phyloP scores from a whole-genome alignment of 2,797 vertebrate species.

The Enteromius fasciolatus region DNA sequence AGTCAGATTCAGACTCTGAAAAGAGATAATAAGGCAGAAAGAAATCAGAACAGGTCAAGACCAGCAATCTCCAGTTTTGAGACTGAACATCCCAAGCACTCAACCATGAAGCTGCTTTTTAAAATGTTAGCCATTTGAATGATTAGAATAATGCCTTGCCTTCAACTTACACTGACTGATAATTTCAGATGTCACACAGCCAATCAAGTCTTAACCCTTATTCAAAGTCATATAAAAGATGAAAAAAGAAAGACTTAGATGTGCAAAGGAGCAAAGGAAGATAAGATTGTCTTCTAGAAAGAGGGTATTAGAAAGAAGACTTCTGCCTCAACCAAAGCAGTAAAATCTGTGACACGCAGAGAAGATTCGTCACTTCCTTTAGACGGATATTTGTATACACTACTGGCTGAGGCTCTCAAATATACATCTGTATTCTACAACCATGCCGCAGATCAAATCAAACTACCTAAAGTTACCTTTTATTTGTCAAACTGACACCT shows the following conservation, averaged over 20 bases:
- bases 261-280: slow-evolving; percentile 7
- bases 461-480: neutral
- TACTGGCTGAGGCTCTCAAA: neutral
- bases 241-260: neutral
- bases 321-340: neutral
- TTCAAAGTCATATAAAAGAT: neutral
- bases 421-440: slow-evolving; percentile 27
- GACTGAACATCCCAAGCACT: slow-evolving; percentile 8
- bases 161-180: slow-evolving; percentile 9
- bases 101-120: slow-evolving; percentile 9
- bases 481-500: neutral
- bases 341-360: neutral
- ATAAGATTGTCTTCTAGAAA: neutral
- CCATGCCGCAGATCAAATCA: neutral
- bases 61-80: neutral
- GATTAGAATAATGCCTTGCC: slow-evolving; percentile 3
- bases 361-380: neutral
- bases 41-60: slow-evolving; percentile 10
- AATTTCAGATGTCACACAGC: slow-evolving; percentile 12
- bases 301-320: neutral
- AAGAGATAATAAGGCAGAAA: slow-evolving; percentile 28
- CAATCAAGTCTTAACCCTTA: slow-evolving; percentile 8
- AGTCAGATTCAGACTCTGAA: slow-evolving; percentile 11
- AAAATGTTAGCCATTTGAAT: slow-evolving; percentile 15
- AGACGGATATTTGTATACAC: neutral